A percentile compares a stretch with the other conserved stretches of the same genome.
Evolutionary conservation across 2,797 vertebrate genomes (phyloP).

Genomic region (Phrynocephalus vlangalii): DNA sequence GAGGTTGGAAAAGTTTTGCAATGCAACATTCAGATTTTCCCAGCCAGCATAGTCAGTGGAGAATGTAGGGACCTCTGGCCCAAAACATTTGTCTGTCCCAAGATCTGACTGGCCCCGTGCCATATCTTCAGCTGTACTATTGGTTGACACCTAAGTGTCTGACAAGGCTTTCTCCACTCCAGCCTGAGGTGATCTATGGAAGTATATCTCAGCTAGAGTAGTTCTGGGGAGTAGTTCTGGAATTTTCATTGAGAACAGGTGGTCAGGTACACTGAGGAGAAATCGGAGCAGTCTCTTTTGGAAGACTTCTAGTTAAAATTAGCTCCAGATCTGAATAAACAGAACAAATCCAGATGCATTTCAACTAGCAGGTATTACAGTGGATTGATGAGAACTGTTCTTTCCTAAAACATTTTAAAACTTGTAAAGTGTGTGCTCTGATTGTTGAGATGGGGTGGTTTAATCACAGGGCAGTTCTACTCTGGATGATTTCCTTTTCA

Average conservation of each 20-base stretch:
- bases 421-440: not conserved
- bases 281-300: too few species aligned
- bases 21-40: too few species aligned
- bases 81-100: too few species aligned
- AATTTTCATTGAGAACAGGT: not conserved
- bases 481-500: conserved; percentile 9
- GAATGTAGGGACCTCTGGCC: too few species aligned
- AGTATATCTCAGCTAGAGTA: too few species aligned
- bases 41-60: too few species aligned
- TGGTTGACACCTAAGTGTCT: too few species aligned
- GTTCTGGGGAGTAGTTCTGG: not conserved
- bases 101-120: too few species aligned
- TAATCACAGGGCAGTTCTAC: conserved; percentile 36
- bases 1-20: too few species aligned
- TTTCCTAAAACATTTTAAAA: not conserved
- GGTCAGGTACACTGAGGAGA: too few species aligned
- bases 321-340: not conserved
- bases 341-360: conserved; percentile 3
- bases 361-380: not conserved
- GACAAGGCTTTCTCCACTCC: too few species aligned
- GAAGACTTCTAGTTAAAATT: not conserved
- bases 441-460: conserved; percentile 35
- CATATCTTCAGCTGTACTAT: not conserved
- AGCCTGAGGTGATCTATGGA: too few species aligned
- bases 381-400: not conserved